Evolutionary conservation across 2,113 vertebrate species (phyloP).

Genomic region (Tychaedon coryphoeus): DNA sequence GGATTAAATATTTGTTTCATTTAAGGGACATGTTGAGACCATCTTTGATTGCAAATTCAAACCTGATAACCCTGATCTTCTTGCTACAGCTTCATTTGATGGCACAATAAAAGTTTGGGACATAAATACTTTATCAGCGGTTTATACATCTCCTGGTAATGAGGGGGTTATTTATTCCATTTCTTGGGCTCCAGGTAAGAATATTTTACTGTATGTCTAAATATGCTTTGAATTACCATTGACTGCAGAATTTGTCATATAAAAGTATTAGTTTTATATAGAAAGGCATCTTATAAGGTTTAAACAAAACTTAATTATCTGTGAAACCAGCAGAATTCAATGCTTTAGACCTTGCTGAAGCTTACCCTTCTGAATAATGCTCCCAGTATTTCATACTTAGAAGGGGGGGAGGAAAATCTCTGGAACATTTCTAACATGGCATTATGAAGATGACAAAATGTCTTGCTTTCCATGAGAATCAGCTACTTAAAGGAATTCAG

Average conservation of each 20-base stretch:
- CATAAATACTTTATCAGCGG: conserved; percentile 91
- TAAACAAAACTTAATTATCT: neutral
- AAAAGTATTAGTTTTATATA: neutral
- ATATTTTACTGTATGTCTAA: neutral
- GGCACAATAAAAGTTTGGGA: conserved; percentile 99
- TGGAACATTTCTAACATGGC: neutral
- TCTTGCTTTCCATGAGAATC: neutral
- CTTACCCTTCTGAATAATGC: neutral
- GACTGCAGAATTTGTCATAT: neutral
- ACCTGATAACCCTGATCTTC: conserved; percentile 91
- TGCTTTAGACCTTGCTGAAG: neutral
- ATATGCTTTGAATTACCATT: neutral
- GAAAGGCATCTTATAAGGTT: neutral
- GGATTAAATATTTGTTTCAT: conserved; percentile 41
- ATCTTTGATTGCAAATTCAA: conserved; percentile 99
- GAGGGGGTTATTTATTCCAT: conserved; percentile 97
- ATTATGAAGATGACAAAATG: rapidly evolving
- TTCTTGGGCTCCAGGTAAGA: conserved; percentile 96
- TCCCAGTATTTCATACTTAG: neutral
- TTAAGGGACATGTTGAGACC: conserved; percentile 95
- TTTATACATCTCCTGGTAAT: conserved; percentile 93
- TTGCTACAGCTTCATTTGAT: conserved; percentile 97
- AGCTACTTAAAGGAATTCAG: neutral
- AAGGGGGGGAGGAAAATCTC: neutral
- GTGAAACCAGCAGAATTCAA: neutral